A percentile compares a stretch with the other conserved stretches of the same genome.
These are phyloP conservation scores for Argopecten irradians DNA, from an alignment of 1,140 invertebrate species.

Conservation along the genomic window DNA sequence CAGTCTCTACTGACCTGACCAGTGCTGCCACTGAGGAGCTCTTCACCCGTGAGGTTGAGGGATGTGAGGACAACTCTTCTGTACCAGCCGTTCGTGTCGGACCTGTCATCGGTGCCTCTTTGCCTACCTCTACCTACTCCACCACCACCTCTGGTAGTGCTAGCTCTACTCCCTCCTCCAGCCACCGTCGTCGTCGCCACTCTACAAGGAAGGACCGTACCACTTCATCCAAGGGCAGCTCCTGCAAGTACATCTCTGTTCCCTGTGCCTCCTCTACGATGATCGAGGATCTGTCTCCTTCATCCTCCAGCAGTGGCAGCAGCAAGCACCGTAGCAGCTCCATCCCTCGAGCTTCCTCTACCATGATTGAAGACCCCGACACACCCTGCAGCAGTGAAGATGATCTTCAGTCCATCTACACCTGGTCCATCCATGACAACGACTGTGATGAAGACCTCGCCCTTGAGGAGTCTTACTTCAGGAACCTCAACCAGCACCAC, in stretches of 20 bases:
- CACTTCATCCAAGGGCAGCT: slow-evolving; percentile 41
- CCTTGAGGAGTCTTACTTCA: slow-evolving; percentile 66
- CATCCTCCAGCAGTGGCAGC: slow-evolving; percentile 57
- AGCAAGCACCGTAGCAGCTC: slow-evolving; percentile 53
- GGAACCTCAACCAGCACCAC: slow-evolving; percentile 53
- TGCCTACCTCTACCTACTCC: slow-evolving; percentile 31
- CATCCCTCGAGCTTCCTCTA: slow-evolving; percentile 59
- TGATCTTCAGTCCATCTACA: slow-evolving; percentile 64
- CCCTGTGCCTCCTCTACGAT: slow-evolving; percentile 60
- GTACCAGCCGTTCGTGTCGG: slow-evolving; percentile 35
- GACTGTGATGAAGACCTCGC: slow-evolving; percentile 60
- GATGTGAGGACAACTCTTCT: slow-evolving; percentile 51
- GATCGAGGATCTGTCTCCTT: slow-evolving; percentile 59
- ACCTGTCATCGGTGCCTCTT: slow-evolving; percentile 27
- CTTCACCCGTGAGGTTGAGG: slow-evolving; percentile 60
- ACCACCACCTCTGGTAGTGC: slow-evolving; percentile 34
- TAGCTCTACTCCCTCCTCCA: slow-evolving; percentile 30
- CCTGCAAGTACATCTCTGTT: slow-evolving; percentile 46
- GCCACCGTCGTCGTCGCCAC: slow-evolving; percentile 23
- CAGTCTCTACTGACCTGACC: slow-evolving; percentile 25
- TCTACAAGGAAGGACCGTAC: slow-evolving; percentile 23
- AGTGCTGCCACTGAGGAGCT: slow-evolving; percentile 49
- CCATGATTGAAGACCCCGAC: slow-evolving; percentile 57
- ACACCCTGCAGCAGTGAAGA: slow-evolving; percentile 56
- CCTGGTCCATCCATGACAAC: slow-evolving; percentile 66